Conservation (phyloP, 2,888 invertebrate species). For the Pseudococcus viburni region DNA sequence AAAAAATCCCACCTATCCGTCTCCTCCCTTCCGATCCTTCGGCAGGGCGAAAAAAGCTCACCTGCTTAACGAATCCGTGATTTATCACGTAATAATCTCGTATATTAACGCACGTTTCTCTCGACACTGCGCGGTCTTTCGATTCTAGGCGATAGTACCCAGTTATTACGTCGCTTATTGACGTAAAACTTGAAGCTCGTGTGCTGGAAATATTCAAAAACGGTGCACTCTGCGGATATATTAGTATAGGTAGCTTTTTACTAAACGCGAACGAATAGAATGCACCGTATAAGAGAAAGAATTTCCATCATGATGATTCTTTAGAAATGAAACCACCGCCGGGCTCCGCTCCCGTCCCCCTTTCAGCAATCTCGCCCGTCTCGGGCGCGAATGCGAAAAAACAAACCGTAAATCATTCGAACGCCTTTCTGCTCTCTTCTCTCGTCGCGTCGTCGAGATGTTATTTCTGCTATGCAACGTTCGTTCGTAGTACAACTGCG, state of each 20-base stretch:
- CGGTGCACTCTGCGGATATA: slow-evolving; percentile 10
- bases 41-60: neutral
- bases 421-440: slow-evolving; percentile 14
- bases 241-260: neutral
- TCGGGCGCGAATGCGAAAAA: slow-evolving; percentile 21
- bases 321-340: slow-evolving; percentile 2
- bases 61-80: slow-evolving; percentile 22
- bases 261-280: neutral
- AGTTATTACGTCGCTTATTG: neutral
- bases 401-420: slow-evolving; percentile 51
- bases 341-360: neutral
- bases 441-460: neutral
- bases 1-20: neutral
- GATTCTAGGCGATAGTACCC: neutral
- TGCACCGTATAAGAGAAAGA: slow-evolving; percentile 16
- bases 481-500: neutral
- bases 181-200: neutral
- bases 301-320: slow-evolving; percentile 50
- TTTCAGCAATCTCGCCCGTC: neutral
- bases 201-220: neutral
- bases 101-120: slow-evolving; percentile 44
- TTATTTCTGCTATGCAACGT: neutral
- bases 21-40: neutral
- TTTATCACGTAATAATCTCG: slow-evolving; percentile 16
- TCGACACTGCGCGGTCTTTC: neutral